phyloP scores from a whole-genome alignment of 2,797 vertebrate species.

The Galaxias olidus region DNA sequence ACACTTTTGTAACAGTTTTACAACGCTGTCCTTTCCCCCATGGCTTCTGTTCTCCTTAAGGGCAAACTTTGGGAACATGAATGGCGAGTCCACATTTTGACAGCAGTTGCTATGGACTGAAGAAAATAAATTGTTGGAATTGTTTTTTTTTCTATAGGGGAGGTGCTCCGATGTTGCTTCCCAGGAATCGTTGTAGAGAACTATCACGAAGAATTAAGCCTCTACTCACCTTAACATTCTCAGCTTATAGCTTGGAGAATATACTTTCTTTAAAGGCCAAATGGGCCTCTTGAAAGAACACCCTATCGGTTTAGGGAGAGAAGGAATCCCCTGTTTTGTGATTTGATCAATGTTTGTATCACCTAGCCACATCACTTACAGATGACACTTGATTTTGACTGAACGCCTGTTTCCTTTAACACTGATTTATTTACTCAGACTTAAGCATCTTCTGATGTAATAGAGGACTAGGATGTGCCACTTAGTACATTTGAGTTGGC shows the following conservation, averaged over 20 bases:
- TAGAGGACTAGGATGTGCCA: no score
- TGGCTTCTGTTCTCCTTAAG: conserved; percentile 36
- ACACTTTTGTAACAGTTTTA: conserved; percentile 24
- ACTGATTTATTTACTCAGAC: no score
- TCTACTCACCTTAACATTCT: conserved; percentile 3
- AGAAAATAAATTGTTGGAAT: conserved; percentile 28
- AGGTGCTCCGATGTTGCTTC: neutral
- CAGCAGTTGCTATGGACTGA: conserved; percentile 35
- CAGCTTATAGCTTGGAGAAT: conserved; percentile 13
- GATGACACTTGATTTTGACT: no score
- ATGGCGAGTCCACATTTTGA: conserved; percentile 23
- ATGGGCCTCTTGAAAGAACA: neutral
- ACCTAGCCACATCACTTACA: no score
- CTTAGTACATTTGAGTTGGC: no score
- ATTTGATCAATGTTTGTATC: no score
- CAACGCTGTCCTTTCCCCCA: conserved; percentile 55
- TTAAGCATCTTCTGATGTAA: no score
- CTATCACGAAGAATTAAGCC: conserved; percentile 9
- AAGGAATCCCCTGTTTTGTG: no score
- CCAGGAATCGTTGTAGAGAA: conserved; percentile 1
- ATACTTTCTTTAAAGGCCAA: neutral
- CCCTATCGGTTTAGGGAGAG: no score
- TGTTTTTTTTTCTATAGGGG: conserved; percentile 29
- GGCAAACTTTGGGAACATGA: conserved; percentile 33
- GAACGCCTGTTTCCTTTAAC: no score